A percentile compares a stretch with the other conserved stretches of the same genome.
Evolutionary conservation across 2,888 invertebrate genomes (phyloP).

Genomic region (Clunio marinus): DNA sequence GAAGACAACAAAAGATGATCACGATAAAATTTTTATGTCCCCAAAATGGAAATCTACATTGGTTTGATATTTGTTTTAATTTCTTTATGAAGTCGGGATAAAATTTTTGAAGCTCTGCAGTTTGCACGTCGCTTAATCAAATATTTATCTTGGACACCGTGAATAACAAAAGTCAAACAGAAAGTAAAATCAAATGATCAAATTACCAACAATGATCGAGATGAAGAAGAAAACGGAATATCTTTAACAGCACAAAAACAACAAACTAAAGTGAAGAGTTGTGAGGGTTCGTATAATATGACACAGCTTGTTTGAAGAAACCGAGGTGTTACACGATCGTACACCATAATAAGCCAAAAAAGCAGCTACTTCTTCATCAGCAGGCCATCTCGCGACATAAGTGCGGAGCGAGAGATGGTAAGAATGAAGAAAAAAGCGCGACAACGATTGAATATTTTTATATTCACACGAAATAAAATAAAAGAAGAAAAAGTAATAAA

Average conservation of each 20-base stretch:
- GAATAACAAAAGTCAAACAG: constrained; percentile 2
- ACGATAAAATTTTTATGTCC: constrained; percentile 4
- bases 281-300: too few relatives aligned
- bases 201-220: neutral
- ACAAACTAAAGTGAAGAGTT: neutral
- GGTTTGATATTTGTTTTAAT: neutral
- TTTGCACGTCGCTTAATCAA: neutral
- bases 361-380: constrained; percentile 20
- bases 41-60: neutral
- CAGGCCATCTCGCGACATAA: too few relatives aligned
- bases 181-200: neutral
- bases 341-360: constrained; percentile 31
- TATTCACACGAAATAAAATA: constrained; percentile 26
- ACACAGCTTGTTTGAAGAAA: neutral
- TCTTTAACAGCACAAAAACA: too few relatives aligned
- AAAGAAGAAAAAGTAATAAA: constrained; percentile 16
- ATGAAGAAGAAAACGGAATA: constrained; percentile 1
- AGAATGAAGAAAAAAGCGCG: neutral
- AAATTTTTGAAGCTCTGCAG: neutral
- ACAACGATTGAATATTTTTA: neutral
- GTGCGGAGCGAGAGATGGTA: neutral
- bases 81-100: neutral
- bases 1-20: neutral
- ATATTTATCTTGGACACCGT: neutral
- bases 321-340: constrained; percentile 27